Base-by-base conservation (phyloP, 2,888 invertebrate genomes). In the Hermaeophaga mercurialis region DNA sequence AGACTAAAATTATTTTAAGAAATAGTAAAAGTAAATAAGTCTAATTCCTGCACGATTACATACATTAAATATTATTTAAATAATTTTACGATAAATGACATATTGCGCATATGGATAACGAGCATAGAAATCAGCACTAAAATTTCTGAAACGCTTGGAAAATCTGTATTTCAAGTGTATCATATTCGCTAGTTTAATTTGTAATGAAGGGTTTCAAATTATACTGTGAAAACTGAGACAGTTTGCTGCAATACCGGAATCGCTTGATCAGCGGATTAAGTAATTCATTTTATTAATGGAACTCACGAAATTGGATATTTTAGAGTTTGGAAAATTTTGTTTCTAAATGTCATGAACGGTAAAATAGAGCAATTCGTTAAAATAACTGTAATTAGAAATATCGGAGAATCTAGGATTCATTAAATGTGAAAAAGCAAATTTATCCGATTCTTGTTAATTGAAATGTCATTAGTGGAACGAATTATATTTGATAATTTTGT, bases 331-430 rank as follows among this genome's bases (percentile, higher is more conserved):
- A 31, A 31, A 11, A 12, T 31, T 31, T 4, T 12, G 12, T 31
- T 31, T 31, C 12, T 3, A 6, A 31, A 12, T 31, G 31, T 11
- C 31, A 31, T 12, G 11, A n/a, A 4, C 3, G 8, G 12, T 31
- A 31, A 31, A 31, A n/a, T n/a, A 3, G 31, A 31, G 3, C 3
- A 31, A 12, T n/a, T 31, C 11, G 6, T 31, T 12, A 31, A 31
- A 31, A 31, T 31, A 26, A 31, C 31, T 31, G 31, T 31, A 31
- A 31, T 31, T 31, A 8, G 31, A 12, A 31, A 31, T 31, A 31
- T 3, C 31, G 12, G n/a, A 12, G 31, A 31, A 28, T 28, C 8
- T 4, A 28, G 9, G 28, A 3, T 9, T 6, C 5, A 9, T 28
- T 8, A 9, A 28, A 31, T 12, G n/a, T 31, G 12, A 31, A 31